A percentile compares a stretch with the other conserved stretches of the same genome.
Conservation (phyloP, 1,140 invertebrate genomes). For the Bombus pyrosoma region DNA sequence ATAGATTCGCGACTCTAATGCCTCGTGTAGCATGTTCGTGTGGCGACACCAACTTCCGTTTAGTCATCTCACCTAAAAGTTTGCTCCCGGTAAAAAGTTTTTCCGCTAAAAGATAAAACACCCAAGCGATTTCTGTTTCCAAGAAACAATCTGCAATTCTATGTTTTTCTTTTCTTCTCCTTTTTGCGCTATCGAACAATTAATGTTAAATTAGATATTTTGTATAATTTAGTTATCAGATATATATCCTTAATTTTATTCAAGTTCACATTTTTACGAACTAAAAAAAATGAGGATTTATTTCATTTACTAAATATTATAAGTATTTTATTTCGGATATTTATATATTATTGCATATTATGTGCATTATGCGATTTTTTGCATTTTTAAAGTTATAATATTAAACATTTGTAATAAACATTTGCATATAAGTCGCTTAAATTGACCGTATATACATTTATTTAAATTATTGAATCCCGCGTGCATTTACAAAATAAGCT, state of each 20-base stretch:
- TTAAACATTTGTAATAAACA: not conserved
- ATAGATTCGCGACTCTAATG: constrained; percentile 36
- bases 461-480: not conserved
- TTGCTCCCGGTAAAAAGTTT: not conserved
- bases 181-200: not conserved
- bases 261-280: not conserved
- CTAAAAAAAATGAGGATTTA: not conserved
- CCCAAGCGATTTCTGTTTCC: not conserved
- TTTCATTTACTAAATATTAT: not conserved
- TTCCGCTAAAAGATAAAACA: not conserved
- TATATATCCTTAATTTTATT: not conserved
- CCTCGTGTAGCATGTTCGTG: not conserved
- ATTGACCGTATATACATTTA: not conserved
- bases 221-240: too few species aligned
- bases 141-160: not conserved
- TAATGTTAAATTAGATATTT: too few species aligned
- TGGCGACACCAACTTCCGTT: constrained; percentile 3
- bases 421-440: not conserved
- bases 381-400: not conserved
- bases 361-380: not conserved
- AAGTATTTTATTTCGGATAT: not conserved
- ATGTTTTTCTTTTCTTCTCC: not conserved
- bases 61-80: not conserved
- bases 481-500: not conserved
- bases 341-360: not conserved